Evolutionary conservation across 2,888 invertebrate genomes (phyloP).

Genomic region (Periphyllus acericola): DNA sequence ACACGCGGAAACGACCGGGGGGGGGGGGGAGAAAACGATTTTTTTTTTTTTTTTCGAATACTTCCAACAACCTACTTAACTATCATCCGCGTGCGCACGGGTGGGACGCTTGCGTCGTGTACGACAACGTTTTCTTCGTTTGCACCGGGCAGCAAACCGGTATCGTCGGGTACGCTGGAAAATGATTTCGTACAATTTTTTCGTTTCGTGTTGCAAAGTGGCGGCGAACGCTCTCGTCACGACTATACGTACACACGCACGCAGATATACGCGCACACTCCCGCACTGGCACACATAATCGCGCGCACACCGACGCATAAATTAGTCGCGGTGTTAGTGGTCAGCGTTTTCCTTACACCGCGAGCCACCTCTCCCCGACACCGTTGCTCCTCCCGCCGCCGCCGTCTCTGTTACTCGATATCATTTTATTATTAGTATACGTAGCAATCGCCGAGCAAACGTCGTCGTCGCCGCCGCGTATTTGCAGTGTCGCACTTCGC

Average conservation of each 20-base stretch:
- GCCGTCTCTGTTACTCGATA: neutral
- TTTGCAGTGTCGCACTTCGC: neutral
- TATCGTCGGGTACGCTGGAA: neutral
- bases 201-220: no score
- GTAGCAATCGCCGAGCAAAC: neutral
- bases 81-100: neutral
- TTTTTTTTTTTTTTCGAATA: no score
- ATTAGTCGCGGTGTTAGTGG: conserved; percentile 23
- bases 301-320: neutral
- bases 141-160: neutral
- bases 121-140: neutral
- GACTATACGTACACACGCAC: neutral
- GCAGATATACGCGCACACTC: no score
- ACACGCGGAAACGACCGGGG: neutral
- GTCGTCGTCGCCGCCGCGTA: neutral
- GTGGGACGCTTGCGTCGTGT: neutral
- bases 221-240: no score
- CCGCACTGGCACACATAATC: neutral
- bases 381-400: neutral
- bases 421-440: neutral
- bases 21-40: neutral
- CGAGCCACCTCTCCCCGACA: neutral
- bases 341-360: conserved; percentile 26
- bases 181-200: no score
- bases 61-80: neutral